Evolutionary conservation across 2,888 invertebrate species (phyloP), one percentile per base, ranked within the genome.

Genomic region (Zhuqinia jingwanae): DNA sequence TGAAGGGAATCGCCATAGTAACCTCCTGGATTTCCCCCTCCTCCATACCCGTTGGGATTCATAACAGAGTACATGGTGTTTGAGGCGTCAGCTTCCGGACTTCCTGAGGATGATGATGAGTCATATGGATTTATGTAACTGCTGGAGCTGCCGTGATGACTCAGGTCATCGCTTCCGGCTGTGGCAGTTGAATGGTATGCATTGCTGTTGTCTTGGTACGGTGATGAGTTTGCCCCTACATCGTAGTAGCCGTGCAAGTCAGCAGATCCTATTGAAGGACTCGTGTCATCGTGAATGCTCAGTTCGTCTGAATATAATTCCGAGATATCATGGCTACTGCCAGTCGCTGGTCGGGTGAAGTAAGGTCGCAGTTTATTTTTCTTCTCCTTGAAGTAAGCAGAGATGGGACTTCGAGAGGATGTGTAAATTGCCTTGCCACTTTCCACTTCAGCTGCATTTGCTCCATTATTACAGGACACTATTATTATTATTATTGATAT

Each of bases 381-480:
- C 0, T 79, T 30, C 30, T 73, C 78, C 20, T 78, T 78, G 15
- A 78, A 70, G 36, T 78, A 79, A 27, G 76, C 2, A 8, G 76
- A 27, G 42, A 78, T 78, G 20, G 85, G 78, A 56, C 53, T 81
- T 42, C 56, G 20, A 27, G 83, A 50, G 1, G 60, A 53, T 27
- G 76, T 53, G 53, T 79, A 79, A 10, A 85, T 85, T 27, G 85
- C 85, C 27, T 85, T 85, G 11, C 85, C 85, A 56, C 42, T 85
- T 3, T 20, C 58, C 0, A 17, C 73, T 27, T 36, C 73, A 3
- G 50, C 13, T n/a, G 70, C 45, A 70, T 70, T 27, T 15, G 25
- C n/a, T n/a, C n/a, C n/a, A n/a, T n/a, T n/a, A n/a, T n/a, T 10
- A n/a, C 10, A 10, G 58, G n/a, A n/a, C n/a, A n/a, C n/a, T n/a